phyloP scores from a whole-genome alignment of 2,113 vertebrate species.

The Carettochelys insculpta region DNA sequence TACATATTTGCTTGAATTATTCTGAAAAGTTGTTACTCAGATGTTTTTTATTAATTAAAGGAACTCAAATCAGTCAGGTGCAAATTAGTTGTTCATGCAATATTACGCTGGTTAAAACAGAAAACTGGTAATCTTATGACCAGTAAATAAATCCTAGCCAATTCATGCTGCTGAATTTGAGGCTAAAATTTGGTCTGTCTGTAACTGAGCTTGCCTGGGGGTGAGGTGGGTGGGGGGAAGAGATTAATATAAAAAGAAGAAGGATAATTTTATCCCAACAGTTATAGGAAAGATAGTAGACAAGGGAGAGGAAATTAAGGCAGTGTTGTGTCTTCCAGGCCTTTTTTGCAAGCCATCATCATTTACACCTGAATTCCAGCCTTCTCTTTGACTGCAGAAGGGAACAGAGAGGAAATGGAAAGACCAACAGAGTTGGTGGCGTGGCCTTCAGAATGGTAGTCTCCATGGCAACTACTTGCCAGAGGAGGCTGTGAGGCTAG shows the following conservation, averaged over 20 bases:
- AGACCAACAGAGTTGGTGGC: background rate
- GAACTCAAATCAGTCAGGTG: background rate
- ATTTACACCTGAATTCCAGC: background rate
- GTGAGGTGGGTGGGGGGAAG: background rate
- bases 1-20: background rate
- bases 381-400: background rate
- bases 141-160: background rate
- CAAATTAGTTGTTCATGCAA: background rate
- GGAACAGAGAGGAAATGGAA: background rate
- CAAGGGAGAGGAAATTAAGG: background rate
- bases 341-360: background rate
- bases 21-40: background rate
- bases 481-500: too few species aligned
- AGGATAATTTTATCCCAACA: accelerated
- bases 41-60: background rate
- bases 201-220: background rate
- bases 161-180: background rate
- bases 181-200: background rate
- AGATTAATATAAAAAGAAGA: background rate
- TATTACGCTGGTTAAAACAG: background rate
- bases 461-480: background rate
- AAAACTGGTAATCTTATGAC: background rate
- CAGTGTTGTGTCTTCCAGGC: background rate
- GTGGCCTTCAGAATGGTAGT: background rate
- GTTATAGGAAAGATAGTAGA: background rate